A percentile compares a stretch with the other conserved stretches of the same genome.
These are phyloP conservation scores for Lasioglossum malachurum DNA, from an alignment of 2,888 invertebrate genomes.

Conservation along the genomic window DNA sequence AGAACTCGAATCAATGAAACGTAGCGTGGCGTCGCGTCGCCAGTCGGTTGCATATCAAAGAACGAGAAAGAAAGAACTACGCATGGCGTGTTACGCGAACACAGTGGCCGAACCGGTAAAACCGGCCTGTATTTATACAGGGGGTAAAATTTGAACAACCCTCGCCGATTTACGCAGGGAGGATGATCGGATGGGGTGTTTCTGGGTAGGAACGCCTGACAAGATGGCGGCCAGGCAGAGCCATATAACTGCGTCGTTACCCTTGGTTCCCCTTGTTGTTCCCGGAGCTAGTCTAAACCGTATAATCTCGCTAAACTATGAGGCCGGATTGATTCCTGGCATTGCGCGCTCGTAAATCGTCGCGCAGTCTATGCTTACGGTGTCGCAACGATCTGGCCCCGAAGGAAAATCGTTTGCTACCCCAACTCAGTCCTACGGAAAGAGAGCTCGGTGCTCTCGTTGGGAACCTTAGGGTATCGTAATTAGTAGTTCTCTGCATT, in stretches of 20 bases:
- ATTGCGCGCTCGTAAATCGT: conserved; percentile 79
- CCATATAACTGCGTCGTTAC: conserved; percentile 30
- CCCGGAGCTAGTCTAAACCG: conserved; percentile 69
- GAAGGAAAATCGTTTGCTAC: not conserved
- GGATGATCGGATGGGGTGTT: conserved; percentile 73
- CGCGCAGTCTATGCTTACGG: conserved; percentile 67
- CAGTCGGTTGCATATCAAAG: conserved; percentile 28
- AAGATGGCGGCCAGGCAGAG: conserved; percentile 69
- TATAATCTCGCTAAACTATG: conserved; percentile 80
- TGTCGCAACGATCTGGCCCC: conserved; percentile 48
- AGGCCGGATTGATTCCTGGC: conserved; percentile 81
- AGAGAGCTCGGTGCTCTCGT: not conserved
- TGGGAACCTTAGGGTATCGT: not conserved
- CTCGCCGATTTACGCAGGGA: conserved; percentile 35
- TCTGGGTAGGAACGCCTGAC: conserved; percentile 70
- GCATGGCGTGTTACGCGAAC: conserved; percentile 55
- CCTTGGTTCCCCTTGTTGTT: conserved; percentile 20
- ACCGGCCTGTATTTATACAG: conserved; percentile 59
- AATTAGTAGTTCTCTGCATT: not conserved
- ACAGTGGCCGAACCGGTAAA: conserved; percentile 53
- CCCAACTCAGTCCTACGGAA: not conserved
- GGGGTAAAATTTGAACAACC: conserved; percentile 39
- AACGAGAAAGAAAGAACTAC: conserved; percentile 40
- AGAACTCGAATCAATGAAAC: conserved; percentile 30
- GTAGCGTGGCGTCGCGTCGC: conserved; percentile 25